Evolutionary conservation across 2,113 vertebrate genomes (phyloP).

Genomic region (Cochlearius cochlearius): DNA sequence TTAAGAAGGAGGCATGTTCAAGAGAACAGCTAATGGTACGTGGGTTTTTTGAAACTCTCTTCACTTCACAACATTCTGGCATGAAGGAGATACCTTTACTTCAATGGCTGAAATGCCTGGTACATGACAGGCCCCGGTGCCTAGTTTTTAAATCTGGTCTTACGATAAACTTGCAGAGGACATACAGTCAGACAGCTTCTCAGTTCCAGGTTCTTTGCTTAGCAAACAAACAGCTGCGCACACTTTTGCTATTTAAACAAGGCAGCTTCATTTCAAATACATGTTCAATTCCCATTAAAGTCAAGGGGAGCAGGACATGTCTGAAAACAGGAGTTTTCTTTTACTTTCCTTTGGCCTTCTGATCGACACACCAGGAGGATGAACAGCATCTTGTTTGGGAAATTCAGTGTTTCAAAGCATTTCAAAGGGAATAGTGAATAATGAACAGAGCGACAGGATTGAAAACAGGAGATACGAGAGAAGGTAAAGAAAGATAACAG

Average conservation of each 20-base stretch:
- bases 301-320: background rate
- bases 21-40: background rate
- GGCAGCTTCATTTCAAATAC: conserved; percentile 3
- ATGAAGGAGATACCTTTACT: background rate
- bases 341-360: background rate
- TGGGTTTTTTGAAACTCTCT: background rate
- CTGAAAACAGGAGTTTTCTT: background rate
- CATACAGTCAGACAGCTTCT: background rate
- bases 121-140: background rate
- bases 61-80: background rate
- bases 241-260: conserved; percentile 21
- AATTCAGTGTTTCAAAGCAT: background rate
- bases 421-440: conserved; percentile 25
- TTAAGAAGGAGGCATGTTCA: background rate
- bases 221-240: background rate
- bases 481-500: background rate
- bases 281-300: background rate
- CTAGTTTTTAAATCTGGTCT: conserved; percentile 3
- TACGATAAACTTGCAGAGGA: background rate
- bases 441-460: background rate
- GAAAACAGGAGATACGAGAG: background rate
- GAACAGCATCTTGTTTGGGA: background rate
- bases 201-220: background rate
- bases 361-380: background rate
- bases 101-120: background rate